A percentile compares a stretch with the other conserved stretches of the same genome.
Evolutionary conservation across 2,888 invertebrate genomes (phyloP).

Genomic region (Drosophila nigricruria): DNA sequence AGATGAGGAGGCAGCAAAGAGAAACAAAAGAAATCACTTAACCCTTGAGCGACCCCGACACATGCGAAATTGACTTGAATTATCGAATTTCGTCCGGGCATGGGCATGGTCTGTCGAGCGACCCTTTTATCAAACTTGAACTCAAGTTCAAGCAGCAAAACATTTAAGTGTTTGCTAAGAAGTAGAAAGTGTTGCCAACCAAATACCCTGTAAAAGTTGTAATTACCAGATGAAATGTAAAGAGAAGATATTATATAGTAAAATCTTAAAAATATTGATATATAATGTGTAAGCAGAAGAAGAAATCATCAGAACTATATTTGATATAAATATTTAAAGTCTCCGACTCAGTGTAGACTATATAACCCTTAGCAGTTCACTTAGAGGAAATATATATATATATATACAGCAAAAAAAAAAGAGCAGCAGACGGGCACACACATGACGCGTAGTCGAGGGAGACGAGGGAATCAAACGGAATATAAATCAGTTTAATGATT

Average conservation of each 20-base stretch:
- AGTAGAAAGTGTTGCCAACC: background rate
- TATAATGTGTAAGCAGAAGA: too few relatives aligned
- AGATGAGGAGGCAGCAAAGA: conserved; percentile 14
- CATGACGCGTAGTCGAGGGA: conserved; percentile 49
- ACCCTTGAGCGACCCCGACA: conserved; percentile 76
- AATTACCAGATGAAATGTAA: background rate
- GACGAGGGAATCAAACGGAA: conserved; percentile 73
- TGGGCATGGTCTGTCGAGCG: conserved; percentile 52
- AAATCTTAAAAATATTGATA: too few relatives aligned
- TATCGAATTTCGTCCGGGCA: conserved; percentile 66
- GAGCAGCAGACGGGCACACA: conserved; percentile 36
- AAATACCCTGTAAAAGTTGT: conserved; percentile 29
- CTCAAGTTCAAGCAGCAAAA: conserved; percentile 64
- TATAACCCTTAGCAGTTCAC: background rate
- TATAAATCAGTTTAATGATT: conserved; percentile 82
- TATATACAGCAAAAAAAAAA: conserved; percentile 19
- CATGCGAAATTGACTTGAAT: conserved; percentile 77
- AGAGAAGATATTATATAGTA: too few relatives aligned
- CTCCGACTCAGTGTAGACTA: background rate
- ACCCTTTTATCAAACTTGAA: conserved; percentile 76
- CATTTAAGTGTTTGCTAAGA: conserved; percentile 1
- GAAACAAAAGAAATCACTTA: conserved; percentile 76
- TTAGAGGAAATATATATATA: conserved; percentile 20
- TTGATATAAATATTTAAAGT: background rate
- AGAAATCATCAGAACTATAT: background rate